Base-by-base conservation (phyloP, 2,113 vertebrate genomes). In the Charadrius vociferus region DNA sequence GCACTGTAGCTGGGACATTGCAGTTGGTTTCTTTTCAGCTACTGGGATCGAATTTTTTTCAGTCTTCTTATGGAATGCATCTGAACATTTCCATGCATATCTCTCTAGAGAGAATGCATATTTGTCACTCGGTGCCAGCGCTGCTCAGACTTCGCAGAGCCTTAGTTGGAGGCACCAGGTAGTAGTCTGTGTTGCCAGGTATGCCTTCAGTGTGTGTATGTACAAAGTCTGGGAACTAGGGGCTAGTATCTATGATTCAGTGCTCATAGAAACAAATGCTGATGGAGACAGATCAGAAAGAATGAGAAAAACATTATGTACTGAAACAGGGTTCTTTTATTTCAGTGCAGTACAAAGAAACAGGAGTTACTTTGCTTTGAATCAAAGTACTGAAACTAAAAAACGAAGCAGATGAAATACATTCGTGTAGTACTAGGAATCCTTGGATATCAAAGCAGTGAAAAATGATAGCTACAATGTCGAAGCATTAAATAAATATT, bases 281-380 rank as follows among this genome's bases (percentile, higher is more conserved):
- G 55, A 80, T 3, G 3, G 36, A 50, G n/a, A 61, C 47, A 67
- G 58, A 70, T 37, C 21, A 91, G 41, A 81, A 71, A 86, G 47
- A 79, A 49, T 56, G 65, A 55, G 63, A 80, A 86, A 88, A 93
- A 14, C 72, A 52, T 73, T 34, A 86, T 16, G 9, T 98, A 95
- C 59, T 95, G 89, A 97, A 98, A 98, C 82, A 83, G 73, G 77
- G 62, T 56, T 96, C 27, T 95, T 96, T 98, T 96, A 98, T 97
- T 98, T 96, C 90, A 79, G 96, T 94, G 95, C 80, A 88, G 94
- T 97, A 97, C 96, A 96, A 97, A 97, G 94, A 95, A 97, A 97
- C 50, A 81, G 56, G 84, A 87, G 41, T 95, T 90, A 88, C 27
- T 95, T 87, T 71, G 86, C 82, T 94, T 81, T 77, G 55, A 82